These are phyloP conservation scores for Tenrec ecaudatus DNA, from an alignment of 2,113 vertebrate species.

Conservation along the genomic window DNA sequence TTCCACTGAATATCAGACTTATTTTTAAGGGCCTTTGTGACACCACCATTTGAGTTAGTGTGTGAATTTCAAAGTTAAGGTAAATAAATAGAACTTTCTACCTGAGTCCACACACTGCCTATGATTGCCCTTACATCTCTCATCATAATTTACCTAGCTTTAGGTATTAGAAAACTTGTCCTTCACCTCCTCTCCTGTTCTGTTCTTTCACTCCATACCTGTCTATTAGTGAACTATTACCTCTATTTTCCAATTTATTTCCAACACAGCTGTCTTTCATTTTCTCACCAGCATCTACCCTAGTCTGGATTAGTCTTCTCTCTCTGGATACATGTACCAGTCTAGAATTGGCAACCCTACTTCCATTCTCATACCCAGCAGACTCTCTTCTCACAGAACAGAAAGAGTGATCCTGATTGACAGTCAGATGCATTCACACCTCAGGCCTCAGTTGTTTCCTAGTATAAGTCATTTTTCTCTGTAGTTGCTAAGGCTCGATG, in stretches of 20 bases:
- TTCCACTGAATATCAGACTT: background rate
- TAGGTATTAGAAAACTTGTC: background rate
- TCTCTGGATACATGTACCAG: background rate
- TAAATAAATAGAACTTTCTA: background rate
- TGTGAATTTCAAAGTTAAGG: background rate
- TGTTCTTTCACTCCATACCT: background rate
- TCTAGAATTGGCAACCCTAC: background rate
- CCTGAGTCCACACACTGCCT: fast-evolving
- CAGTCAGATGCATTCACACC: background rate
- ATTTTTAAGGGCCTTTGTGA: background rate
- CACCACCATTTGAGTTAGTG: background rate
- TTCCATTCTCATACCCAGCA: background rate
- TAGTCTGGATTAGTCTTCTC: no score
- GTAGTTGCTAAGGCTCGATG: background rate
- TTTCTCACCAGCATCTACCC: background rate
- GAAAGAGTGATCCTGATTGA: background rate
- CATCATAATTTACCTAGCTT: background rate
- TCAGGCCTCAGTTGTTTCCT: background rate
- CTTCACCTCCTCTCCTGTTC: background rate
- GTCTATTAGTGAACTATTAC: fast-evolving
- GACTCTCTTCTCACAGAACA: background rate
- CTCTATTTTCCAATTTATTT: background rate
- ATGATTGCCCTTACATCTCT: fast-evolving
- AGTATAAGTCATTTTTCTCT: background rate
- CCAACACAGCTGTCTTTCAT: fast-evolving